Evolutionary conservation across 1,140 invertebrate genomes (phyloP), one percentile per base, ranked within the genome.

Genomic region (Sycophaga agraensis): DNA sequence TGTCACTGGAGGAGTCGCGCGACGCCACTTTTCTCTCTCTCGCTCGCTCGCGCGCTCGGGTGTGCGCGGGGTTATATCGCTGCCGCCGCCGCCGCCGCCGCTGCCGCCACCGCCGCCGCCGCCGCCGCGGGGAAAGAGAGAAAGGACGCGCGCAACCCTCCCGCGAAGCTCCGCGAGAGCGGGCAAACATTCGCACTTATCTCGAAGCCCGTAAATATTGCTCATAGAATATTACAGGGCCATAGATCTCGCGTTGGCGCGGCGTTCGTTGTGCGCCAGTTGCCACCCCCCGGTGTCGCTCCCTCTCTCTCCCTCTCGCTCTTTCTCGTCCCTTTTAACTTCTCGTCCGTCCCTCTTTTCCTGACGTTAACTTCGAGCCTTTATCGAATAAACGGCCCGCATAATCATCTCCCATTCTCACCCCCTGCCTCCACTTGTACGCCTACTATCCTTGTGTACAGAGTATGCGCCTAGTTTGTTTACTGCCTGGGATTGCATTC

Each of bases 211-310:
- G 70, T 77, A 77, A 77, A 77, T 77, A 77, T 77, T 73, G 72
- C 73, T 75, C 72, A 74, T 76, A 74, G 75, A 75, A 75, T 77
- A 77, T 75, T 73, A 73, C 70, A 64, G 68, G 66, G 66, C 70
- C 72, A 73, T 76, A 75, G 74, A 76, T 76, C 73, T 73, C 66
- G 54, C 60, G 17, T 7, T 50, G 35, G 51, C 40, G 28, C 40
- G 4, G n/a, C 53, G 53, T 19, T 42, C 28, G 54, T 17, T 42
- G 24, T 34, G 26, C 24, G 26, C 46, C 46, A 8, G 4, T 17
- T 21, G 28, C 28, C 21, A n/a, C 43, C 21, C 34, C 53, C 4
- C 22, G 11, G 22, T 46, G 28, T 40, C 22, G 53, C 63, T 63
- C 50, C 63, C 66, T 62, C 58, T 64, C 55, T 61, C 37, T 26